Percentiles rank a stretch among this genome's conserved stretches.
phyloP scores from a whole-genome alignment of 1,140 invertebrate genomes.

The Chrysopa pallens region DNA sequence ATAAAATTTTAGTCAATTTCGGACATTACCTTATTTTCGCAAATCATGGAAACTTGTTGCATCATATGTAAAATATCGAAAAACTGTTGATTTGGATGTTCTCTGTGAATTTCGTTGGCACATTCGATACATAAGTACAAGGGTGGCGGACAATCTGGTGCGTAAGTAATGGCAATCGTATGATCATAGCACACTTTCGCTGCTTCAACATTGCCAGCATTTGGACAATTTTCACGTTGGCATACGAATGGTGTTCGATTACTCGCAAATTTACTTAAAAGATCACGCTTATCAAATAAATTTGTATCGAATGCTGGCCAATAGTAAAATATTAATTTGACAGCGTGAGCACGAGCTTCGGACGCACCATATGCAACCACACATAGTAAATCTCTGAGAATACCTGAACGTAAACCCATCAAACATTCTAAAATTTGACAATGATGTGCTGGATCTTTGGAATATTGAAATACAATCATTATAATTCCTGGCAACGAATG shows the following conservation, averaged over 20 bases:
- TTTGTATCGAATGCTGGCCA: slow-evolving; percentile 97
- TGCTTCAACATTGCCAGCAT: slow-evolving; percentile 65
- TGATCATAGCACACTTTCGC: slow-evolving; percentile 85
- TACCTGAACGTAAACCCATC: slow-evolving; percentile 77
- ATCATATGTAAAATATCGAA: slow-evolving; percentile 87
- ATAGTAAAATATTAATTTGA: slow-evolving; percentile 94
- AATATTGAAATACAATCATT: slow-evolving; percentile 96
- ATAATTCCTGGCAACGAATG: slow-evolving; percentile 88
- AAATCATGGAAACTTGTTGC: slow-evolving; percentile 83
- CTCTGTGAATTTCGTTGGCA: slow-evolving; percentile 74
- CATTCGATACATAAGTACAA: slow-evolving; percentile 94
- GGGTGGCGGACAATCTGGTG: slow-evolving; percentile 75
- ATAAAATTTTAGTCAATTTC: too few relatives aligned
- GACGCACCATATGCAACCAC: slow-evolving; percentile 95
- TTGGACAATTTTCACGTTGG: slow-evolving; percentile 71
- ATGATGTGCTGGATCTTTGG: slow-evolving; percentile 78
- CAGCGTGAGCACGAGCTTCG: slow-evolving; percentile 75
- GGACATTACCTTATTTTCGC: slow-evolving; percentile 79
- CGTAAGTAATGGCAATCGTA: slow-evolving; percentile 65
- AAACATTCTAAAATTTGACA: slow-evolving; percentile 87
- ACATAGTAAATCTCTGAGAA: slow-evolving; percentile 84
- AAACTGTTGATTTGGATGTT: slow-evolving; percentile 68
- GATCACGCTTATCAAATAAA: slow-evolving; percentile 73
- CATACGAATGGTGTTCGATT: slow-evolving; percentile 60
- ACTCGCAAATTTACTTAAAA: slow-evolving; percentile 83